Conservation (phyloP, 2,888 invertebrate genomes). For the Mechanitis messenoides region DNA sequence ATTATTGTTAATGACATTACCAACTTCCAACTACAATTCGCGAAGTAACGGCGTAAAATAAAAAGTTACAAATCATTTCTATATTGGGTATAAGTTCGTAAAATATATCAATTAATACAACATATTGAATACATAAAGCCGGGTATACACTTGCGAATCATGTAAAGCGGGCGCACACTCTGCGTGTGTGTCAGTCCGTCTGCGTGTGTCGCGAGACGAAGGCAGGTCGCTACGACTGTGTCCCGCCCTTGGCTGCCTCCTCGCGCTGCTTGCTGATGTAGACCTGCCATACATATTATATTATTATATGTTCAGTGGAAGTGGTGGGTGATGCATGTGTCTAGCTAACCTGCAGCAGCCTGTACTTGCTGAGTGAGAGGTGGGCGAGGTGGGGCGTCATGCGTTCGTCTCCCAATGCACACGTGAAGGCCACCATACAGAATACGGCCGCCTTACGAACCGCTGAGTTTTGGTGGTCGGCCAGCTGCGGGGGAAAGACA, state of each 20-base stretch:
- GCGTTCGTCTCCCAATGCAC: slow-evolving; percentile 90
- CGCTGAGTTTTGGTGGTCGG: slow-evolving; percentile 93
- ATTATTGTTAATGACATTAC: no score
- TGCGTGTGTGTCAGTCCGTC: slow-evolving; percentile 38
- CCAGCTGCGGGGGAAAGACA: slow-evolving; percentile 76
- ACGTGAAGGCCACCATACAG: slow-evolving; percentile 96
- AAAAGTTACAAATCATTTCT: no score
- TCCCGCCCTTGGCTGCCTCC: slow-evolving; percentile 39
- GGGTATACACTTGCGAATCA: no score
- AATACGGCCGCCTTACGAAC: slow-evolving; percentile 98
- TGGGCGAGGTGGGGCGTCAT: slow-evolving; percentile 87
- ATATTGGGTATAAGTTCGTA: no score
- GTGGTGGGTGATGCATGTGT: neutral
- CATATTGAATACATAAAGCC: no score
- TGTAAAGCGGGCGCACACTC: neutral
- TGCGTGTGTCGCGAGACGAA: slow-evolving; percentile 51
- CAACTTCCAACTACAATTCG: no score
- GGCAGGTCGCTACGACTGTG: slow-evolving; percentile 57
- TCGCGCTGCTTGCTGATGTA: slow-evolving; percentile 71
- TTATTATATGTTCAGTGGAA: no score
- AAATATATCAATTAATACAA: no score
- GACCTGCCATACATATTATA: slow-evolving; percentile 42
- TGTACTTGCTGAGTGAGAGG: slow-evolving; percentile 92
- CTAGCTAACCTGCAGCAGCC: slow-evolving; percentile 80
- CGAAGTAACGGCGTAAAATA: no score